A percentile compares a stretch with the other conserved stretches of the same genome.
phyloP scores from a whole-genome alignment of 1,140 invertebrate species.

The Zaprionus nigranus region DNA sequence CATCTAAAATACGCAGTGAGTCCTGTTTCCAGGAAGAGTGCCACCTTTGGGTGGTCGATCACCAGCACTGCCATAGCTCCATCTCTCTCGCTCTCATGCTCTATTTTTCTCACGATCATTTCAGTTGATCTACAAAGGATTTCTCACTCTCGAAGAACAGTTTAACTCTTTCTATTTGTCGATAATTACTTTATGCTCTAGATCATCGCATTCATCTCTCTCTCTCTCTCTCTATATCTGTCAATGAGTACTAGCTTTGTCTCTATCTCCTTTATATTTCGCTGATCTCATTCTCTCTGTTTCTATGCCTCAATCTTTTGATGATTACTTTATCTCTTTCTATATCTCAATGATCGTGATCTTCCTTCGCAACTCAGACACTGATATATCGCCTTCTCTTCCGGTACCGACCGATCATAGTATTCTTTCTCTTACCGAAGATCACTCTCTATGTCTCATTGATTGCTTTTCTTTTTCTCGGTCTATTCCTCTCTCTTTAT shows the following conservation, averaged over 20 bases:
- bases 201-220: not conserved
- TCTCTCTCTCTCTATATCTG: not conserved
- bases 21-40: constrained; percentile 58
- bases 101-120: not conserved
- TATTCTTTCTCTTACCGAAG: no score
- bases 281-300: not conserved
- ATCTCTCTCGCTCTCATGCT: not conserved
- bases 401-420: no score
- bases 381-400: no score
- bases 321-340: no score
- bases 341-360: no score
- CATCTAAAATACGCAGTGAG: constrained; percentile 35
- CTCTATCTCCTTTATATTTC: not conserved
- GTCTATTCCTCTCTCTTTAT: not conserved
- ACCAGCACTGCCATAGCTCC: not conserved
- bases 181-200: not conserved
- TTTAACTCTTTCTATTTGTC: not conserved
- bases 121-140: not conserved
- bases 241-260: no score
- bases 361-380: no score
- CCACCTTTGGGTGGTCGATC: constrained; percentile 61
- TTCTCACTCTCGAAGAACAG: not conserved
- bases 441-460: not conserved
- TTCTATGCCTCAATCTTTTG: no score
- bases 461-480: not conserved